Base-by-base conservation (phyloP, 92 coral and sea anemone species). In the Porites evermanni region DNA sequence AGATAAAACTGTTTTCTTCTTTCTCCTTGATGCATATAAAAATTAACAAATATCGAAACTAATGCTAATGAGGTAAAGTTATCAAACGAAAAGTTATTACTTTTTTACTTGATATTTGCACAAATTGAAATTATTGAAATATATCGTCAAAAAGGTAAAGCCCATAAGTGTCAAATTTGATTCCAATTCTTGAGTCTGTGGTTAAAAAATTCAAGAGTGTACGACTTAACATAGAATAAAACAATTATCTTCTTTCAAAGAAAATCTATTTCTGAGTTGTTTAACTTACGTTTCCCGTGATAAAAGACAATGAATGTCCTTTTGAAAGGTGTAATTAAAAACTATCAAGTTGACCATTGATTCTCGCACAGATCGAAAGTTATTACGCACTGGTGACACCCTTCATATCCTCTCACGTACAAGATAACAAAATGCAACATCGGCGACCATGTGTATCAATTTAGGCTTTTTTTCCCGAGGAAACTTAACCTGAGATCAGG, bases 61-160 rank as follows among this genome's bases (percentile, higher is more conserved):
- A 63, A 63, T 63, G 67, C 47, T 64, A 60, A 78, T 78, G 82
- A 64, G 70, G 8, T 47, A 38, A 44, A 17, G 60, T 13, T 50
- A 1, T 17, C 83, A 8, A 12, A 17, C 44, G 51, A 32, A 38
- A 51, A 64, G 52, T 79, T 50, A 12, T 79, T 79, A 2, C 38
- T 79, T 18, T 16, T 77, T 77, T n/a, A 32, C 29, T 11, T 14
- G 60, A 20, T 38, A 52, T 79, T 79, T 79, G 58, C 83, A 66
- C 83, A 79, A 64, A n/a, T 65, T 12, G n/a, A 64, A 79, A 79
- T 19, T 47, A 78, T 20, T 3, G 32, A 19, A 26, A 67, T 67
- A 23, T 24, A 67, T 67, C 12, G 12, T 26, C 18, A 5, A 9
- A 19, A 20, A 11, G 2, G 59, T 14, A 4, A 8, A 4, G 67